Evolutionary conservation across 2,113 vertebrate genomes (phyloP).

Genomic region (Conger conger): DNA sequence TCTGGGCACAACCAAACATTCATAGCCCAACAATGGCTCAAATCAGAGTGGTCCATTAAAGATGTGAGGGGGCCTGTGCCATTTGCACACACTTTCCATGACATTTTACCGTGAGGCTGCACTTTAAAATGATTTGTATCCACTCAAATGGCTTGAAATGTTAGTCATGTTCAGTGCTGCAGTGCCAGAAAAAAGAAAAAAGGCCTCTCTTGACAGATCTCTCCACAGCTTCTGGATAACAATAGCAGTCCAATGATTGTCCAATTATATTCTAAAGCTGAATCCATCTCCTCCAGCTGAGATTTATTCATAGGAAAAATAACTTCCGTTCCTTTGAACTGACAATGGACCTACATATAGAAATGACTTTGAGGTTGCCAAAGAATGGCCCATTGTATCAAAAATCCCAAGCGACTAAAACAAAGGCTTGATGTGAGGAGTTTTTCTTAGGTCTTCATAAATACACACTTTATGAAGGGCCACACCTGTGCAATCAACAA

Average conservation of each 20-base stretch:
- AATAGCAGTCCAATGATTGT: not conserved
- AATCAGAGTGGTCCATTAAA: too few species aligned
- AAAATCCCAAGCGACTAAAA: not conserved
- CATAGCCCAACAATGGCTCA: too few species aligned
- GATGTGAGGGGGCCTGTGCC: too few species aligned
- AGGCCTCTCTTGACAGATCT: not conserved
- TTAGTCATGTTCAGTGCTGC: not conserved
- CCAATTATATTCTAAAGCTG: not conserved
- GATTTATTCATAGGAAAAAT: conserved; percentile 12
- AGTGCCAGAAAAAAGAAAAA: not conserved
- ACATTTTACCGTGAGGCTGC: too few species aligned
- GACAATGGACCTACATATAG: conserved; percentile 15
- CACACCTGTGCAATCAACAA: not conserved
- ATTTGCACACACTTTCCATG: too few species aligned
- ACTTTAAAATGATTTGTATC: not conserved
- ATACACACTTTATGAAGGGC: not conserved
- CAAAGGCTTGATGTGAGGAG: not conserved
- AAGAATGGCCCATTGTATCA: conserved; percentile 2
- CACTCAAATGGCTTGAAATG: not conserved
- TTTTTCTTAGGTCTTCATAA: not conserved
- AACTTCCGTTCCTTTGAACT: conserved; percentile 13
- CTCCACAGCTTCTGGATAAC: not conserved
- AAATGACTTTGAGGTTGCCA: not conserved
- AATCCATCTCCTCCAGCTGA: not conserved
- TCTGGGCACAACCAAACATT: too few species aligned